Conservation (phyloP, 1,140 invertebrate species). For the Scaptomyza montana region DNA sequence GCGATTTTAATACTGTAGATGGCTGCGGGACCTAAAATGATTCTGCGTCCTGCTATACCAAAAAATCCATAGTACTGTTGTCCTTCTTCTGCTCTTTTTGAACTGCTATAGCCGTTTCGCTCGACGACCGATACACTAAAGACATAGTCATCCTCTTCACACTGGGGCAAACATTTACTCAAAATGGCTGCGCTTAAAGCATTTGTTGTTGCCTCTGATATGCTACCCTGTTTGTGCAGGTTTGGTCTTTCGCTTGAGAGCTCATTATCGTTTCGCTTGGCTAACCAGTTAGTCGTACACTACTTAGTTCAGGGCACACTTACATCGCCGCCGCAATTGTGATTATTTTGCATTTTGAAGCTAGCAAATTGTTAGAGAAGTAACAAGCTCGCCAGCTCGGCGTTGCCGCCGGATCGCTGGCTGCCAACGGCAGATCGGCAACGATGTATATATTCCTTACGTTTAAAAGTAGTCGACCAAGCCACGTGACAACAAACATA, state of each 20-base stretch:
- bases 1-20: slow-evolving; percentile 54
- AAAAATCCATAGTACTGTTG: slow-evolving; percentile 5
- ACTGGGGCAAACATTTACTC: slow-evolving; percentile 4
- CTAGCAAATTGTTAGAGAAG: slow-evolving; percentile 53
- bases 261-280: slow-evolving; percentile 83
- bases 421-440: slow-evolving; percentile 47
- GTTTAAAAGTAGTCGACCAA: slow-evolving; percentile 8
- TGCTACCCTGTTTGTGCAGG: slow-evolving; percentile 55
- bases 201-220: slow-evolving; percentile 42
- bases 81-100: slow-evolving; percentile 40
- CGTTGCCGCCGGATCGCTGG: slow-evolving; percentile 63
- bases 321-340: slow-evolving; percentile 55
- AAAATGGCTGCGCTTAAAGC: slow-evolving; percentile 60
- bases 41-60: slow-evolving; percentile 41
- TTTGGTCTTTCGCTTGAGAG: slow-evolving; percentile 82
- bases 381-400: slow-evolving; percentile 53
- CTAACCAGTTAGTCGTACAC: slow-evolving; percentile 75
- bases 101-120: slow-evolving; percentile 9
- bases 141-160: slow-evolving; percentile 27
- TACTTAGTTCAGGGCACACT: slow-evolving; percentile 58
- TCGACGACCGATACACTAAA: not conserved
- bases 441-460: slow-evolving; percentile 7
- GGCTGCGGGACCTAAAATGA: slow-evolving; percentile 32
- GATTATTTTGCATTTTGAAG: slow-evolving; percentile 58
- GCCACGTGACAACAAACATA: slow-evolving; percentile 8